Evolutionary conservation across 2,888 invertebrate species (phyloP), one percentile per base, ranked within the genome.

Genomic region (Drosophila demipolita): DNA sequence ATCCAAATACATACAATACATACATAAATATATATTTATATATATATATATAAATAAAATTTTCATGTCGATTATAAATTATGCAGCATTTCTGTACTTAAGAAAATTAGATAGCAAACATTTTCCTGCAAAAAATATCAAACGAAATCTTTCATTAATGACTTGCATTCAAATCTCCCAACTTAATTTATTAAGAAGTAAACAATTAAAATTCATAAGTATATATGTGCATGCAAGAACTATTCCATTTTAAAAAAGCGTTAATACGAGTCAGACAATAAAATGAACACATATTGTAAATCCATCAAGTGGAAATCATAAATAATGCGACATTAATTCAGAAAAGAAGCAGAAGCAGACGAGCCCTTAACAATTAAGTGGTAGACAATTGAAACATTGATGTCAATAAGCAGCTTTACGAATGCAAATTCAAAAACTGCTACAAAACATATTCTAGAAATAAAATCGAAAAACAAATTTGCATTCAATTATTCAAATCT

Each of bases 1-100:
- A 70, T 61, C 59, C 64, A 60, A 62, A 65, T 55, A 53, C 55
- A 62, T 70, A 57, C 42, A 38, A 57, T 70, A 57, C 42, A 58
- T 23, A 50, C 38, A 45, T 33, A 42, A 42, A 29, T 35, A 48
- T 32, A 50, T 20, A 58, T 15, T 35, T 11, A 36, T 32, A 65
- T 20, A 63, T 15, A 20, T 50, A 23, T 52, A 49, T 54, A 35
- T 59, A 54, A 60, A 67, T 23, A 29, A 40, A 78, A 70, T 75
- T 89, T 82, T 74, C 85, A 86, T 75, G 90, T 86, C 90, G 88
- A 87, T 86, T 86, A 87, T 80, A 72, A 78, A 73, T 87, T 73
- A 78, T 72, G 67, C 79, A 73, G 50, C 69, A 68, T 40, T 68
- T 67, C 69, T 73, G 69, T 83, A 78, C 69, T 75, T 80, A 78